Base-by-base conservation (phyloP, 2,888 invertebrate genomes). In the Callyntrura sp. region DNA sequence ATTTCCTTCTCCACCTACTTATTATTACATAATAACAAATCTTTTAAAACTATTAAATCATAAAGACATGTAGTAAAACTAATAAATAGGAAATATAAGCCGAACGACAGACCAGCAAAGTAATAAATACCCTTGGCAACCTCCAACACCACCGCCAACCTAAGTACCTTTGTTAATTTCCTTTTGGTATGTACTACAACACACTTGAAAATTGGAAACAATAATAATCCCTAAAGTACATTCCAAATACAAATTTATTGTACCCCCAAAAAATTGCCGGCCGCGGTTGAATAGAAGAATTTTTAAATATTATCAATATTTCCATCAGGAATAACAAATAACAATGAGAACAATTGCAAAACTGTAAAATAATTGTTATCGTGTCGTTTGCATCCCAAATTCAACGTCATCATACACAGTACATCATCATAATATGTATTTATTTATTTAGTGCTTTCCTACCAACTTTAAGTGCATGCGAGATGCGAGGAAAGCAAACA, bases 231-330 rank as follows among this genome's bases (percentile, higher is more conserved):
- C 35, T 35, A 78, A 57, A 78, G 78, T 55, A 57, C 78, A 78
- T 25, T 57, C 28, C 78, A 78, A 78, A 78, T 55, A 78, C 78
- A 78, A 78, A 78, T 57, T 76, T 78, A 78, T 78, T 51, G 28
- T 35, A 25, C 78, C 78, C 3, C 11, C 1, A n/a, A 68, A 68
- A 35, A 68, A 5, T 70, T 35, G 76, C n/a, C 3, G 35, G 35
- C 55, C 1, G 14, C 9, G 60, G 28, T 65, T 17, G 11, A 25
- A 25, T 48, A 14, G 48, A 73, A 55, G 5, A 78, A 57, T 28
- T 35, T 35, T 28, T n/a, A 57, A 78, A 28, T 57, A 28, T 57
- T 78, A 78, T 78, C 78, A 78, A 78, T 78, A 78, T 78, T 78
- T 57, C 25, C 35, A 57, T 76, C 76, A 78, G n/a, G 8, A 51